Conservation (phyloP, 2,113 vertebrate genomes). For the Telmatochromis brachygnathus region DNA sequence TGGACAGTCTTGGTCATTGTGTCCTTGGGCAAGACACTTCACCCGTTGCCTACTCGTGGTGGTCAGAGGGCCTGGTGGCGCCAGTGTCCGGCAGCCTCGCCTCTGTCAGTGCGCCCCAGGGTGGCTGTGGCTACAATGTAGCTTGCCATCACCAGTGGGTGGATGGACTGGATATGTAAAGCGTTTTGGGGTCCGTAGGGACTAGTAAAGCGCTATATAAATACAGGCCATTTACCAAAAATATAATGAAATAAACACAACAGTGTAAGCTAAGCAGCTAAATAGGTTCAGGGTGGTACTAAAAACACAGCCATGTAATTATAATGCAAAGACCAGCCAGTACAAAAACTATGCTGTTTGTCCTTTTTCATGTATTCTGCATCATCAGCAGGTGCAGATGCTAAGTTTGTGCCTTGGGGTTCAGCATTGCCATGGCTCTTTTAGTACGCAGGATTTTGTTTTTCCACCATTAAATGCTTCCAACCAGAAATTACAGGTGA, state of each 20-base stretch:
- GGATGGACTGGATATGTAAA: rapidly evolving
- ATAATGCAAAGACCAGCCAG: neutral
- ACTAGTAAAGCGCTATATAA: too few relatives aligned
- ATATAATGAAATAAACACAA: neutral
- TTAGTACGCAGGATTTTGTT: neutral
- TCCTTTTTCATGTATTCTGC: neutral
- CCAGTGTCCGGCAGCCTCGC: too few relatives aligned
- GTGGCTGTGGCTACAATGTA: too few relatives aligned
- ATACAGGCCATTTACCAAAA: neutral
- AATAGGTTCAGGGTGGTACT: neutral
- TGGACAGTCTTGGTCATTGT: too few relatives aligned
- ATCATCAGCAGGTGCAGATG: neutral
- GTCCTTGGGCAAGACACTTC: too few relatives aligned
- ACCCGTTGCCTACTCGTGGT: too few relatives aligned
- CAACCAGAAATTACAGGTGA: neutral
- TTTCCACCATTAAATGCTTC: neutral
- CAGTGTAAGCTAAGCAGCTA: neutral
- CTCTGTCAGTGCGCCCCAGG: too few relatives aligned
- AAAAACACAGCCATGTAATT: neutral
- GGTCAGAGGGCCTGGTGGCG: too few relatives aligned
- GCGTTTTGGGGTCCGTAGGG: too few relatives aligned
- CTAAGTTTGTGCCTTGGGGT: neutral
- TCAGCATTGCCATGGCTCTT: neutral
- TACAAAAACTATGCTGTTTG: neutral
- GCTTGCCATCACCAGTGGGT: too few relatives aligned